A percentile compares a stretch with the other conserved stretches of the same genome.
Conservation (phyloP, 1,140 invertebrate genomes). For the Atopsyche davidsoni region DNA sequence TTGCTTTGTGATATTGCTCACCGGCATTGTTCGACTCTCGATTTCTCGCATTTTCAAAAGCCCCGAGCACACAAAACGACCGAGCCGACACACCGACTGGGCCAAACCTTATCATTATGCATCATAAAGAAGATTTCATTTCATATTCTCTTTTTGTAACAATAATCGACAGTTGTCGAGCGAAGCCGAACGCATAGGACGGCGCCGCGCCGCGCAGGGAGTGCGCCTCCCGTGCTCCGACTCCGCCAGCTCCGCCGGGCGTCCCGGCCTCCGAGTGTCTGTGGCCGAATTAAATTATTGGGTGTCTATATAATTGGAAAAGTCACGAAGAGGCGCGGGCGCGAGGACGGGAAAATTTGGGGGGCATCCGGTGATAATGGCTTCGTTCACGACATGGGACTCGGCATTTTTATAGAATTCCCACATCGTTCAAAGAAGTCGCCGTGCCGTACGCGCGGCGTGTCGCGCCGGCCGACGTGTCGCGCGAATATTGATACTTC, state of each 20-base stretch:
- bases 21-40: too few species aligned
- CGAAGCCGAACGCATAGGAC: neutral
- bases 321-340: conserved; percentile 22
- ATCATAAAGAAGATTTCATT: too few species aligned
- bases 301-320: conserved; percentile 23
- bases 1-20: conserved; percentile 4
- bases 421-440: too few species aligned
- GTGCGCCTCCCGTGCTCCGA: neutral
- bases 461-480: too few species aligned
- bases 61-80: too few species aligned
- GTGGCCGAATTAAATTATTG: conserved; percentile 27
- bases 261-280: conserved; percentile 17
- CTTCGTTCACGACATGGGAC: conserved; percentile 11
- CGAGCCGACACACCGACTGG: too few species aligned
- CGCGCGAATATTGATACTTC: too few species aligned
- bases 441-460: too few species aligned
- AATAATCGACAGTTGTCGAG: too few species aligned
- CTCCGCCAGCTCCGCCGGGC: conserved; percentile 12
- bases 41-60: too few species aligned
- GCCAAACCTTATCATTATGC: too few species aligned
- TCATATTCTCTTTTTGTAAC: too few species aligned
- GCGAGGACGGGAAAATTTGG: conserved; percentile 1
- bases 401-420: neutral
- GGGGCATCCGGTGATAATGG: conserved; percentile 11
- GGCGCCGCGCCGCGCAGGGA: neutral